Evolutionary conservation across 2,888 invertebrate genomes (phyloP).

Genomic region (Perdita meconis): DNA sequence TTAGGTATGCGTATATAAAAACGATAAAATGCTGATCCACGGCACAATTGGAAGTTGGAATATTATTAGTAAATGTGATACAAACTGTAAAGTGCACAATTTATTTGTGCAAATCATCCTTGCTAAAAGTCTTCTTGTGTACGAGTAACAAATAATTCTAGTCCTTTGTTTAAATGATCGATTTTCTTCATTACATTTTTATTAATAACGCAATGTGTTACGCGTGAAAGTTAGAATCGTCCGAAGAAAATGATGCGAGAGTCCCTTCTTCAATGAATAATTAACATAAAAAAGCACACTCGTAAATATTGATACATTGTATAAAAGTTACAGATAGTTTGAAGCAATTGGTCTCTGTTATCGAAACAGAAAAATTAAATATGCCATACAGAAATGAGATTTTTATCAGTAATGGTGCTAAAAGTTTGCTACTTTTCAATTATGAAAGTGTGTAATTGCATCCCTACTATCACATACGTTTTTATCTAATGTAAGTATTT

Average conservation of each 20-base stretch:
- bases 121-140: conserved; percentile 17
- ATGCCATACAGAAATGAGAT: conserved; percentile 25
- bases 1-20: too few species aligned
- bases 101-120: conserved; percentile 4
- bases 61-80: conserved; percentile 12
- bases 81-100: conserved; percentile 19
- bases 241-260: conserved; percentile 66
- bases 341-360: conserved; percentile 38
- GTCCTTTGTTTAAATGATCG: conserved; percentile 43
- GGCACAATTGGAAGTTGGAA: conserved; percentile 9
- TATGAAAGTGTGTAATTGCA: conserved; percentile 43
- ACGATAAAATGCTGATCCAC: conserved; percentile 20
- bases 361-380: not conserved
- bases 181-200: conserved; percentile 43
- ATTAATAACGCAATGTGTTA: conserved; percentile 64
- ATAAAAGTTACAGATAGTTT: conserved; percentile 45
- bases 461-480: conserved; percentile 38
- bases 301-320: conserved; percentile 36
- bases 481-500: conserved; percentile 48
- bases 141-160: conserved; percentile 57
- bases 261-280: conserved; percentile 7
- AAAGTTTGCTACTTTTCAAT: conserved; percentile 16
- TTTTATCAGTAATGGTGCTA: conserved; percentile 26
- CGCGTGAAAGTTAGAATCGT: conserved; percentile 50
- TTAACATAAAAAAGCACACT: not conserved